These are phyloP conservation scores for Mormyrops boulengeri DNA, from an alignment of 2,797 vertebrate species.

Conservation along the genomic window DNA sequence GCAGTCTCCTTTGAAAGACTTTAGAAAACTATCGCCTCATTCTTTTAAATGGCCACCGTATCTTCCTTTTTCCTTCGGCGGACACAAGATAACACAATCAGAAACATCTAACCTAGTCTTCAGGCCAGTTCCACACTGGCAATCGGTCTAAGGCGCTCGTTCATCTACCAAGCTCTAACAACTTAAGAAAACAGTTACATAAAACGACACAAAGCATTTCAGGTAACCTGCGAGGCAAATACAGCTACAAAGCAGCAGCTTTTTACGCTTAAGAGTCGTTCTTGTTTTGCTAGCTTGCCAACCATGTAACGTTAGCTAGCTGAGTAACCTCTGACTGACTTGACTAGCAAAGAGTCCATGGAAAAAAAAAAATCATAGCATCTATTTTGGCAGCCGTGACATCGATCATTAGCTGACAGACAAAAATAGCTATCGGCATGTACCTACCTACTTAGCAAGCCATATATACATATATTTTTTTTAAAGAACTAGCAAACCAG, in stretches of 20 bases:
- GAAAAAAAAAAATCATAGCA: neutral
- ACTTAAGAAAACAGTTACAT: neutral
- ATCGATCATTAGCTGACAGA: neutral
- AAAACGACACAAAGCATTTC: neutral
- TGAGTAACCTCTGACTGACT: neutral
- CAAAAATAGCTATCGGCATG: constrained; percentile 10
- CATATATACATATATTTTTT: neutral
- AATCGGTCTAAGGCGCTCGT: neutral
- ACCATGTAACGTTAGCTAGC: constrained; percentile 6
- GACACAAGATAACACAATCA: constrained; percentile 34
- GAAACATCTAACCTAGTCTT: constrained; percentile 20
- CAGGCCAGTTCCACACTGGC: neutral
- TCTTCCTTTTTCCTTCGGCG: constrained; percentile 59
- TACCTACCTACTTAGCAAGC: constrained; percentile 10
- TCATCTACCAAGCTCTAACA: neutral
- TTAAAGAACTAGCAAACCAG: neutral
- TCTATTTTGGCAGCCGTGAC: constrained; percentile 3
- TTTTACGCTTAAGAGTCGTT: neutral
- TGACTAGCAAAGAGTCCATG: neutral
- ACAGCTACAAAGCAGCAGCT: neutral
- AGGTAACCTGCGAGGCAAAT: neutral
- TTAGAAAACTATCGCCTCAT: constrained; percentile 27
- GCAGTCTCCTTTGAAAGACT: constrained; percentile 38
- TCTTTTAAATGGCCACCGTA: constrained; percentile 28
- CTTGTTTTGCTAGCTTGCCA: neutral